Percentiles rank a stretch among this genome's conserved stretches.
Conservation (phyloP, 2,797 vertebrate genomes). For the Phoeniculus purpureus region DNA sequence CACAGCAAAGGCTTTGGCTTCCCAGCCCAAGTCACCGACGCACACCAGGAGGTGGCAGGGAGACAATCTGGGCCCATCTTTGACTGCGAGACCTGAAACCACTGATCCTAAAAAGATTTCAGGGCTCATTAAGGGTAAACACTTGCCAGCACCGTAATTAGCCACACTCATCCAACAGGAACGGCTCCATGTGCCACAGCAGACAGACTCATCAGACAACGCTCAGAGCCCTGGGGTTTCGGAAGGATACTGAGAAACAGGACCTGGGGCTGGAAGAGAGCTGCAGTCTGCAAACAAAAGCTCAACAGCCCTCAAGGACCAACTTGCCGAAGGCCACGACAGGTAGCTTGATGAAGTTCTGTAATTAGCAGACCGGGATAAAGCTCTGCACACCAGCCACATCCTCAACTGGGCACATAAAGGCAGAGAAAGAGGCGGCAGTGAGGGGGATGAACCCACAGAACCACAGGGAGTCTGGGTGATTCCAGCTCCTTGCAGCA, state of each 20-base stretch:
- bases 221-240: not conserved
- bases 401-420: not conserved
- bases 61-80: not conserved
- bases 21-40: not conserved
- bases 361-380: not conserved
- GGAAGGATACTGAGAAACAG: not conserved
- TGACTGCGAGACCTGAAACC: not conserved
- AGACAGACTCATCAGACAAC: not conserved
- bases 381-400: not conserved
- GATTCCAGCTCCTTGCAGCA: not conserved
- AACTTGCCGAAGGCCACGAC: not conserved
- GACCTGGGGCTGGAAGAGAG: not conserved
- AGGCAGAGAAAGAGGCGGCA: not conserved
- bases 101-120: not conserved
- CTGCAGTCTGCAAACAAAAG: not conserved
- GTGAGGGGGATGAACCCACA: not conserved
- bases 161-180: not conserved
- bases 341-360: not conserved
- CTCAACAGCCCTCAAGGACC: not conserved
- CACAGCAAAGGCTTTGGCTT: not conserved
- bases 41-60: not conserved
- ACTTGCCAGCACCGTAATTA: not conserved
- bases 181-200: rapidly evolving
- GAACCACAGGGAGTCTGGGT: rapidly evolving
- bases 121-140: not conserved